Base-by-base conservation (phyloP, 1,140 invertebrate species). In the Stenopsyche tienmushanensis region DNA sequence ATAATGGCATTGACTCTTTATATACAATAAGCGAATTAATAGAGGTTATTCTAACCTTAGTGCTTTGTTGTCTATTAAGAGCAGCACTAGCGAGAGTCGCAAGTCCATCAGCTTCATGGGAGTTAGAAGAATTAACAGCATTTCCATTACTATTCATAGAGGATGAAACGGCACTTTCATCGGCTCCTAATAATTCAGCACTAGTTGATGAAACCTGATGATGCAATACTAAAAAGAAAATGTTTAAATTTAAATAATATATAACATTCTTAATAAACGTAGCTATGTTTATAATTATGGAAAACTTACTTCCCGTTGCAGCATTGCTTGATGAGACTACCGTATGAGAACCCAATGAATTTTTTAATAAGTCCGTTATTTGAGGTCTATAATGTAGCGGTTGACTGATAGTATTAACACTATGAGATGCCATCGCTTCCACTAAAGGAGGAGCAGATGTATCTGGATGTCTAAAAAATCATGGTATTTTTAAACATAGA, bases 71-170 rank as follows among this genome's bases (percentile, higher is more conserved):
- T 55, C 79, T 76, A 67, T 79, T 75, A 24, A 81, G 73, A 21
- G 79, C 79, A n/a, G 79, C 79, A 64, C 75, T 77, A 58, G 79
- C 79, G 13, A 81, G 74, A n/a, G 79, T 81, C 52, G 79, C 78
- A 17, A 81, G 74, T 44, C 78, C 79, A 69, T 81, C 78, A n/a
- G 72, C 73, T 71, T 79, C 78, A 0, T 75, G 58, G 59, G 78
- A 74, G 58, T 75, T 76, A 67, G 77, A 21, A 15, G 57, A 39
- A 23, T 62, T 66, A 2, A 60, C 72, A 42, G 76, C 73, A 53
- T 71, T 73, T 39, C 72, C 74, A 69, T 74, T 73, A 60, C 69
- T 72, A 41, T 72, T 70, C 44, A 72, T 74, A 18, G 76, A 76
- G 57, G 74, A 76, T 69, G 75, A 76, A 13, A 77, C 77, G 1